Base-by-base conservation (phyloP, 2,888 invertebrate genomes). In the Deroplatys truncata region DNA sequence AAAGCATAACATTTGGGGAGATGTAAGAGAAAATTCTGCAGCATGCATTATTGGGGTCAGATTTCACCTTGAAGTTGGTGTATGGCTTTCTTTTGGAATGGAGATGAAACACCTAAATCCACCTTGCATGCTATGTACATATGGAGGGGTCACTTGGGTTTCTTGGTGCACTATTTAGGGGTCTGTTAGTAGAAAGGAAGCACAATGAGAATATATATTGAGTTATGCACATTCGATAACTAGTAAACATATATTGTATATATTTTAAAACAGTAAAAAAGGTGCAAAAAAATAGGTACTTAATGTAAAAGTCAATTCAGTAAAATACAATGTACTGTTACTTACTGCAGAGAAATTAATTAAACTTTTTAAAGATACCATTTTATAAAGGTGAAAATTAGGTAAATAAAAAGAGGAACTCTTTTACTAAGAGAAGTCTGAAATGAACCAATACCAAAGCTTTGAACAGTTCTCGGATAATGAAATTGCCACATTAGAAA, bases 1-100 rank as follows among this genome's bases (percentile, higher is more conserved):
- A 94, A 92, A 93, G 93, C 91, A 94, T 94, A 92, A 93, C 93
- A 91, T 94, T 94, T 92, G 93, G 93, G 92, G 93, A 94, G 92
- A 93, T 93, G 94, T 94, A 94, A 94, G 93, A 91, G 29, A 84
- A 28, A 28, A n/a, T 88, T 84, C 25, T 82, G 29, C 43, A 35
- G 35, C 28, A 29, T 87, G 28, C 4, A 16, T 82, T 88, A 25
- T 35, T 72, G 5, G 56, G 56, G 56, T 2, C 56, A 72, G 20
- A 72, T 25, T 5, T 72, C 5, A 25, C 0, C 20, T 72, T 72
- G 7, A 72, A 72, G 56, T 20, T 72, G 56, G 56, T 72, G 20
- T 72, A 25, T 72, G 20, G 56, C 56, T 72, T 72, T 72, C 56
- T 72, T 72, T 72, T 20, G 56, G 56, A 72, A 20, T 72, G 56